Base-by-base conservation (phyloP, 2,113 vertebrate species). In the Plotosus lineatus region DNA sequence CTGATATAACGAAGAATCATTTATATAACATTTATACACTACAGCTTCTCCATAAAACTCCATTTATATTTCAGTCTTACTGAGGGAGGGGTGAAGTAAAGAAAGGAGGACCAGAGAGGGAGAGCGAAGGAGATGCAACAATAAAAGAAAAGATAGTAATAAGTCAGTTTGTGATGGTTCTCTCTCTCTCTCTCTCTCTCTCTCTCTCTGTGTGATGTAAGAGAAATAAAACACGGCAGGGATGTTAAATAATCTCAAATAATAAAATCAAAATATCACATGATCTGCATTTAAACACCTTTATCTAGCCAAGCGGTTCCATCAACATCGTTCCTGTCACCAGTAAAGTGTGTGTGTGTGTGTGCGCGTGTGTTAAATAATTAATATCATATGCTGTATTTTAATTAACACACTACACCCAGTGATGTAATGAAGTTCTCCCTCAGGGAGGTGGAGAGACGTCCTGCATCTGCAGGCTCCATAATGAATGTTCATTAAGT, bases 341-440 rank as follows among this genome's bases (percentile, higher is more conserved):
- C n/a, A 44, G 65, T 26, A 79, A 69, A 3, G 40, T 77, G 78
- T 40, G 55, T 46, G 76, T 66, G 21, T 65, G 53, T 55, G 1
- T 51, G 68, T 50, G 51, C 61, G 63, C 48, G 78, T 58, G 72
- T 53, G 28, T 31, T 73, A 55, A 88, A 85, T 86, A 90, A 86
- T 81, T 75, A 81, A 85, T 53, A 79, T 85, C 85, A 87, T 81
- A 83, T 79, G 82, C 56, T 46, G 68, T 40, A 58, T 79, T 78
- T 66, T 50, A n/a, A 78, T 78, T 71, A 78, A 76, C 77, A 80
- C 73, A 79, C 87, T 80, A 50, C 72, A 77, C 69, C 65, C 56
- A n/a, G 68, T 66, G 77, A 85, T 85, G 63, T 81, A 77, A 88
- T 86, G 80, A 85, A 63, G 73, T 66, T 50, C 44, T 77, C 60